phyloP scores from a whole-genome alignment of 2,888 invertebrate genomes.

The Chydorus sphaericus region DNA sequence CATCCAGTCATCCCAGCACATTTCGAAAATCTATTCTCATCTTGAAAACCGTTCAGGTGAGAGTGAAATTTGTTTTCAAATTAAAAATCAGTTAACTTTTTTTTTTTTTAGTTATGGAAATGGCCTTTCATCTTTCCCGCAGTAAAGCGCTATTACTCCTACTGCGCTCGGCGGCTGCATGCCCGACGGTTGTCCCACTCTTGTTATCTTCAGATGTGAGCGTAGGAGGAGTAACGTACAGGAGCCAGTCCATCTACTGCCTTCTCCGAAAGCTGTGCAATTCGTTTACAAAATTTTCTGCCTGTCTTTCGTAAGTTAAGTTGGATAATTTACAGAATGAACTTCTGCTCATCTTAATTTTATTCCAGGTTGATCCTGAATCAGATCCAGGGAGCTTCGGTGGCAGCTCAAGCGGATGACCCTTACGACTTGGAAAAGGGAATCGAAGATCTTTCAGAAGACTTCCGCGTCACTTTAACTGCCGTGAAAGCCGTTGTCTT shows the following conservation, averaged over 20 bases:
- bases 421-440: slow-evolving; percentile 55
- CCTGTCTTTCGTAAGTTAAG: slow-evolving; percentile 51
- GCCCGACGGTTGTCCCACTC: slow-evolving; percentile 43
- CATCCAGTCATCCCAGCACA: too few relatives aligned
- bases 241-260: slow-evolving; percentile 46
- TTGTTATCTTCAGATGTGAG: slow-evolving; percentile 30
- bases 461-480: slow-evolving; percentile 54
- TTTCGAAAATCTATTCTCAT: too few relatives aligned
- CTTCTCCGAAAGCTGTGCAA: slow-evolving; percentile 73
- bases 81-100: too few relatives aligned
- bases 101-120: slow-evolving; percentile 56
- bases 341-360: too few relatives aligned
- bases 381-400: too few relatives aligned
- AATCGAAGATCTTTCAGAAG: slow-evolving; percentile 71
- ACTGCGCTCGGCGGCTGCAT: slow-evolving; percentile 57
- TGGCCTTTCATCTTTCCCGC: slow-evolving; percentile 90
- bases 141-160: slow-evolving; percentile 72
- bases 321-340: background rate
- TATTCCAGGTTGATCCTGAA: background rate
- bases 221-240: slow-evolving; percentile 11
- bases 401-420: background rate
- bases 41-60: too few relatives aligned
- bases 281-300: slow-evolving; percentile 82
- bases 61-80: too few relatives aligned
- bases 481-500: slow-evolving; percentile 30